Conservation (phyloP, 2,113 vertebrate species). For the Barnardius zonarius region DNA sequence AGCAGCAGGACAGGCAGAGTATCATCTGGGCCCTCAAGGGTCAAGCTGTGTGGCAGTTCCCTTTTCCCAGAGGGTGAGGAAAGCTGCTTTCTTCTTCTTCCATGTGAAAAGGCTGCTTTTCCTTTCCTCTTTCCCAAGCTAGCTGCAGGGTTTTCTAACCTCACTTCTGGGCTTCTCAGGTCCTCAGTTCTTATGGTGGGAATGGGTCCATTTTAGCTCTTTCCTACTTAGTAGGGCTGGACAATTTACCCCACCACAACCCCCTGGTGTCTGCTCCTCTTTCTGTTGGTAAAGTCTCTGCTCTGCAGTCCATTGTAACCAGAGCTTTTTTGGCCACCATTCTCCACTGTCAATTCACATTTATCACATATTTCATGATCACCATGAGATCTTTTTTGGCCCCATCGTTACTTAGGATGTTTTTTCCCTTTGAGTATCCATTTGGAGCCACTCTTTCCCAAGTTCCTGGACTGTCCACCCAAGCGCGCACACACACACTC, state of each 20-base stretch:
- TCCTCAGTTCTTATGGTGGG: not conserved
- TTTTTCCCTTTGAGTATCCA: not conserved
- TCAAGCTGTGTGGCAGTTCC: not conserved
- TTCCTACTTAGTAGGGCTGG: not conserved
- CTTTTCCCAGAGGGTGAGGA: not conserved
- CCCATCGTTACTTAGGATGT: not conserved
- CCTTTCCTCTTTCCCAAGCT: not conserved
- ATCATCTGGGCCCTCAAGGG: not conserved
- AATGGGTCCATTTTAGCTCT: not conserved
- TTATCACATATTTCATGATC: not conserved
- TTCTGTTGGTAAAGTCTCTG: not conserved
- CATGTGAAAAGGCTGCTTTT: not conserved
- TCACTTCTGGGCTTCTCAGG: not conserved
- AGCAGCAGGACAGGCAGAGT: not conserved
- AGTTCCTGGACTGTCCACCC: not conserved
- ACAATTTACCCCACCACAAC: not conserved
- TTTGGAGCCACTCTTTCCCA: not conserved
- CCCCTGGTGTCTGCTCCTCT: not conserved
- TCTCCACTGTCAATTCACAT: not conserved
- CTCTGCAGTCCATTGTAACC: not conserved
- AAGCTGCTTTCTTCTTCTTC: not conserved
- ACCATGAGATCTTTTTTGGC: not conserved
- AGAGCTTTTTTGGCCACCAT: not conserved
- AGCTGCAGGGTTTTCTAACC: not conserved
- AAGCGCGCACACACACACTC: not conserved